phyloP scores from a whole-genome alignment of 2,888 invertebrate species.

The Aphelenchoides bicaudatus region DNA sequence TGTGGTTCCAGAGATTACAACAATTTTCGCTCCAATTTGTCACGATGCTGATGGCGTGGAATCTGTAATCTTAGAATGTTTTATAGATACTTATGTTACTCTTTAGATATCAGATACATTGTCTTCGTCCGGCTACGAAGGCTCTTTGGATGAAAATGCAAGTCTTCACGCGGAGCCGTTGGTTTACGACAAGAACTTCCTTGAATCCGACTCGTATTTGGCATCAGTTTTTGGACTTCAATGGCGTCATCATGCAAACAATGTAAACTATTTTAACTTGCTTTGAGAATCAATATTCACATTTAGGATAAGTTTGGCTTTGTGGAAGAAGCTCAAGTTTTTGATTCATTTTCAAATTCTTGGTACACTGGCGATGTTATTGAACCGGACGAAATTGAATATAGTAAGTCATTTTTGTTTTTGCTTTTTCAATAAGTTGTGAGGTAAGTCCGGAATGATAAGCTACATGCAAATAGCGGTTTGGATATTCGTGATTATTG shows the following conservation, averaged over 20 bases:
- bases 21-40: too few species aligned
- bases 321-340: background rate
- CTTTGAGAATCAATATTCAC: background rate
- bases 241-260: background rate
- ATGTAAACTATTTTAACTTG: background rate
- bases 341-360: conserved; percentile 6
- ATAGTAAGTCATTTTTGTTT: too few species aligned
- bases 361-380: conserved; percentile 16
- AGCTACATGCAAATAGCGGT: too few species aligned
- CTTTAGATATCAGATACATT: background rate
- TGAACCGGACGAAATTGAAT: conserved; percentile 15
- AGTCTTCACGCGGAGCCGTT: background rate
- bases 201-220: background rate
- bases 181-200: background rate
- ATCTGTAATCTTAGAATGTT: too few species aligned
- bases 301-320: background rate
- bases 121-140: background rate
- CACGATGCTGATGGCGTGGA: too few species aligned
- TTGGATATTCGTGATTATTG: too few species aligned
- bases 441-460: too few species aligned
- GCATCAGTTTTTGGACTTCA: background rate
- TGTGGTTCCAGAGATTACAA: too few species aligned
- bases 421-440: too few species aligned
- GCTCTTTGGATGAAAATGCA: background rate
- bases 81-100: background rate